Base-by-base conservation (phyloP, 1,140 invertebrate genomes). In the Heliconius congener region DNA sequence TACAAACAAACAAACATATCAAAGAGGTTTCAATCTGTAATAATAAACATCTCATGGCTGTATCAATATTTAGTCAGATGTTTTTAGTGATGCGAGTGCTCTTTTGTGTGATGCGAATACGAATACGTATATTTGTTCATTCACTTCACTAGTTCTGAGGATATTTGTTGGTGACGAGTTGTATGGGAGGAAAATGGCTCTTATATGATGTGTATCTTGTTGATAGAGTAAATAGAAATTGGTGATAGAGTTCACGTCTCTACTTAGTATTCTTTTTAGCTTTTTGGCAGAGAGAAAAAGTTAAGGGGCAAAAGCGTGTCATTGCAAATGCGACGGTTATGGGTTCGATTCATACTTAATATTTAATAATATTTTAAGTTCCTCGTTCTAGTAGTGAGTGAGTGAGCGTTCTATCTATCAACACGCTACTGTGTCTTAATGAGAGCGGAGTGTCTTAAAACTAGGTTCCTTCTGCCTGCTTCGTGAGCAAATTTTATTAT, bases 1-100 rank as follows among this genome's bases (percentile, higher is more conserved):
- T 42, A 70, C 74, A 76, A 4, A 42, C 74, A 77, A 5, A 16
- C 60, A 66, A 78, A 80, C 78, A 82, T 76, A 82, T 82, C 81
- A 80, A 77, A 78, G 78, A 79, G 76, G 78, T 80, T 74, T 76
- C 71, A 80, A 82, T 82, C 78, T 78, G 76, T 80, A 77, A 82
- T 79, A 74, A 80, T 79, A 82, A 80, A 80, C 78, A 78, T 74
- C 81, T 82, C 77, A 77, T 74, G 79, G 76, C 78, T 76, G 73
- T 72, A 75, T 76, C 50, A 82, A 82, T 80, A 82, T 80, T 71
- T 73, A 73, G n/a, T 77, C 18, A 72, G 74, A 66, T 66, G 60
- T 66, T 66, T 23, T 66, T 66, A 66, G 60, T 30, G 23, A 66
- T 66, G 60, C 27, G 60, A 66, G 60, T 66, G 60, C 60, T 66